phyloP scores from a whole-genome alignment of 2,888 invertebrate genomes.

The Hypomecis atomaria region DNA sequence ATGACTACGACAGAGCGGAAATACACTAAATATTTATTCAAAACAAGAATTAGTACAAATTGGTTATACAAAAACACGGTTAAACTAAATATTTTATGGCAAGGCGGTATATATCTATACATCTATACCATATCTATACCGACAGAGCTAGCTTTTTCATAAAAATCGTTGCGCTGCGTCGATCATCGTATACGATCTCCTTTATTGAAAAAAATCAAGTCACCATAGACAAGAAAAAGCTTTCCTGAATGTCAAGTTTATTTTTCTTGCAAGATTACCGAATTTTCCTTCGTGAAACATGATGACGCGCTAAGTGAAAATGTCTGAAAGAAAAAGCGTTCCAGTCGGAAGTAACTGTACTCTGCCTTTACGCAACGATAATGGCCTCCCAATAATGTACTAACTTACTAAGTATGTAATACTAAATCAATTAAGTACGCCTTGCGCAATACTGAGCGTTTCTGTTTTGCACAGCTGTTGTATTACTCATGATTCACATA shows the following conservation, averaged over 20 bases:
- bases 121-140: no score
- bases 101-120: no score
- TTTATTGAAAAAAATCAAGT: no score
- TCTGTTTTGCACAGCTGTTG: neutral
- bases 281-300: conserved; percentile 10
- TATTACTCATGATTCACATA: neutral
- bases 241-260: no score
- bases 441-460: conserved; percentile 19
- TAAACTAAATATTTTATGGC: no score
- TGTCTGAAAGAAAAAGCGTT: conserved; percentile 22
- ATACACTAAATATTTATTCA: no score
- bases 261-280: neutral
- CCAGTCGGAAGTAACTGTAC: conserved; percentile 37
- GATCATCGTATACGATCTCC: no score
- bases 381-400: conserved; percentile 18
- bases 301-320: conserved; percentile 28
- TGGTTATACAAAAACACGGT: no score
- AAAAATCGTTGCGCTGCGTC: no score
- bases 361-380: conserved; percentile 39
- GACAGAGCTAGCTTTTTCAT: no score
- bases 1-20: no score
- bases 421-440: conserved; percentile 23
- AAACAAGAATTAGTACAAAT: no score
- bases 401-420: conserved; percentile 2
- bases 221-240: neutral